Evolutionary conservation across 2,888 invertebrate species (phyloP).

Genomic region (Callosobruchus maculatus): DNA sequence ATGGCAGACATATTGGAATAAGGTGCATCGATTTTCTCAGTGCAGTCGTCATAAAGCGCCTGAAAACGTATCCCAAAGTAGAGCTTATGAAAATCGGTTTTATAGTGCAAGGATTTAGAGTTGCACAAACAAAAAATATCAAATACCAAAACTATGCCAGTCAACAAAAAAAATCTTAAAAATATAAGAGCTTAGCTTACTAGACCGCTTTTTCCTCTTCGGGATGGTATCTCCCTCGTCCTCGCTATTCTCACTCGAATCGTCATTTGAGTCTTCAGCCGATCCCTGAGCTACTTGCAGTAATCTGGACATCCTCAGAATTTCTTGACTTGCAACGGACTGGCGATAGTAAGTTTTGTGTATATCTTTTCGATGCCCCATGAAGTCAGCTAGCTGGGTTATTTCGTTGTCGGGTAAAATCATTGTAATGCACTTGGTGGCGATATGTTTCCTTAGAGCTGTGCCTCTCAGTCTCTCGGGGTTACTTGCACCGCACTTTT

Average conservation of each 20-base stretch:
- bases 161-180: too few relatives aligned
- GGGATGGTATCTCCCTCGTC: neutral
- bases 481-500: slow-evolving; percentile 25
- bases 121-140: too few relatives aligned
- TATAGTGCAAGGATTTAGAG: too few relatives aligned
- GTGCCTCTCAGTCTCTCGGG: slow-evolving; percentile 26
- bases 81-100: too few relatives aligned
- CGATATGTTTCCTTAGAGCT: slow-evolving; percentile 28
- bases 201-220: slow-evolving; percentile 3
- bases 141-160: too few relatives aligned
- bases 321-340: slow-evolving; percentile 22
- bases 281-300: slow-evolving; percentile 21
- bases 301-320: slow-evolving; percentile 24
- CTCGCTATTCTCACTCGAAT: neutral
- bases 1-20: too few relatives aligned
- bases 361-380: slow-evolving; percentile 31
- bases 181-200: slow-evolving; percentile 1
- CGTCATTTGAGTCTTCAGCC: slow-evolving; percentile 3
- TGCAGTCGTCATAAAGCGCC: too few relatives aligned
- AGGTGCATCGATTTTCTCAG: too few relatives aligned
- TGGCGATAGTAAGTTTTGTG: slow-evolving; percentile 27
- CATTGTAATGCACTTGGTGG: slow-evolving; percentile 26
- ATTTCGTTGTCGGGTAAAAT: slow-evolving; percentile 26
- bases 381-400: slow-evolving; percentile 26
- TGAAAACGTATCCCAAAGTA: too few relatives aligned